Base-by-base conservation (phyloP, 2,888 invertebrate genomes). In the Machimus atricapillus region DNA sequence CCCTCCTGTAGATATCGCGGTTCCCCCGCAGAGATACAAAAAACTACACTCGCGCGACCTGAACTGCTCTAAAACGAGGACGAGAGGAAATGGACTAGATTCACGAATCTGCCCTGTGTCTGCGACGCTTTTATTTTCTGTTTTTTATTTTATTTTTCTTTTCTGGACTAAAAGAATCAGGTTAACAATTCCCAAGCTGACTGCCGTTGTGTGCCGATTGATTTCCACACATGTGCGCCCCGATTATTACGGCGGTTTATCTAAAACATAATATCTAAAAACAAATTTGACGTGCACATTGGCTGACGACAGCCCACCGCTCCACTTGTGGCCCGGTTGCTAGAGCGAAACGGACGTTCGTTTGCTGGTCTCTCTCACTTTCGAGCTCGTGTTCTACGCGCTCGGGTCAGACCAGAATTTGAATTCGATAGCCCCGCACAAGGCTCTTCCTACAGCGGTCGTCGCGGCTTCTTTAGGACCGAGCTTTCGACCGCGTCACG, bases 391-490 rank as follows among this genome's bases (percentile, higher is more conserved):
- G 82, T 66, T 79, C 79, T 83, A 40, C 5, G 40, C 37, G 37
- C 19, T 76, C 34, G 37, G 76, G 56, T 77, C 76, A 74, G 83
- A 88, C 85, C 86, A 87, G 88, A 88, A 88, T 82, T 88, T 89
- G 90, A 90, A 88, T 82, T 88, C 90, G 90, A 90, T 91, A 91
- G 90, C 90, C 90, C 90, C 90, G 91, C 88, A 90, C 91, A 91
- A 91, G 91, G 91, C 91, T 91, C 91, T 91, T 91, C 91, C 91
- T 91, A 52, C 85, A 43, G 46, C 34, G 31, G 46, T 46, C 34
- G n/a, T n/a, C n/a, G n/a, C n/a, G 34, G 27, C 37, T 82, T 31
- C 56, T 52, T 34, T 6, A 8, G 27, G 27, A 12, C 52, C 52
- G 23, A 66, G 66, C 66, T 85, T 46, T 81, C 52, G 37, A 27